phyloP scores from a whole-genome alignment of 1,140 invertebrate species.

The Bicyclus anynana region DNA sequence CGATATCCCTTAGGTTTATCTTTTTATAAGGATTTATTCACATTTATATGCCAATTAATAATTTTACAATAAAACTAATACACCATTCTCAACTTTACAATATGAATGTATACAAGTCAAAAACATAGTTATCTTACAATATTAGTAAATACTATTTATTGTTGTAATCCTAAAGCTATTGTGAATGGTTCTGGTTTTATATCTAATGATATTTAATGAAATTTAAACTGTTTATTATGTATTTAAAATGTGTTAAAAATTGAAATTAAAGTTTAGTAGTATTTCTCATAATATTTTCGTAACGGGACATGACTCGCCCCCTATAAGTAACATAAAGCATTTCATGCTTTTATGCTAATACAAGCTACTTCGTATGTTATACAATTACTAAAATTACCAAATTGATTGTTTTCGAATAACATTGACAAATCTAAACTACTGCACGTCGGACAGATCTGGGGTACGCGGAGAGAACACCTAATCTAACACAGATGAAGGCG shows the following conservation, averaged over 20 bases:
- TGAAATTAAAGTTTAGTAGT: conserved; percentile 34
- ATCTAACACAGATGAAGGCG: conserved; percentile 60
- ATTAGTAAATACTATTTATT: conserved; percentile 69
- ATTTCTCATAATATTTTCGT: conserved; percentile 25
- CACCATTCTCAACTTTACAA: conserved; percentile 65
- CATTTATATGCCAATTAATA: conserved; percentile 71
- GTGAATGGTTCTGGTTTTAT: conserved; percentile 64
- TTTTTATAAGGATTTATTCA: conserved; percentile 72
- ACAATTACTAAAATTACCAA: conserved; percentile 63
- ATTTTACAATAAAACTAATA: conserved; percentile 68
- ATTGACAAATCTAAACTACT: conserved; percentile 66
- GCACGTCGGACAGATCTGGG: conserved; percentile 49
- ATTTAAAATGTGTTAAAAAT: conserved; percentile 26
- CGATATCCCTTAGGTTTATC: conserved; percentile 54
- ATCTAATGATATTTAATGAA: conserved; percentile 49
- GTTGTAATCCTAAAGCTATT: conserved; percentile 69
- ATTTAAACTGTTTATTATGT: conserved; percentile 43
- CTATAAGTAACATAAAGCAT: conserved; percentile 62
- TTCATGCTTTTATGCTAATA: conserved; percentile 59
- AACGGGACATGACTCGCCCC: conserved; percentile 47
- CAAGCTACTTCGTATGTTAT: conserved; percentile 60
- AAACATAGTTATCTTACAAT: conserved; percentile 74
- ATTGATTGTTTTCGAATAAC: conserved; percentile 64
- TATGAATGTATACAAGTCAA: conserved; percentile 75
- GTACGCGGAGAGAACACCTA: conserved; percentile 54